These are phyloP conservation scores for Gryllus bimaculatus DNA, from an alignment of 1,140 invertebrate genomes.

Conservation along the genomic window DNA sequence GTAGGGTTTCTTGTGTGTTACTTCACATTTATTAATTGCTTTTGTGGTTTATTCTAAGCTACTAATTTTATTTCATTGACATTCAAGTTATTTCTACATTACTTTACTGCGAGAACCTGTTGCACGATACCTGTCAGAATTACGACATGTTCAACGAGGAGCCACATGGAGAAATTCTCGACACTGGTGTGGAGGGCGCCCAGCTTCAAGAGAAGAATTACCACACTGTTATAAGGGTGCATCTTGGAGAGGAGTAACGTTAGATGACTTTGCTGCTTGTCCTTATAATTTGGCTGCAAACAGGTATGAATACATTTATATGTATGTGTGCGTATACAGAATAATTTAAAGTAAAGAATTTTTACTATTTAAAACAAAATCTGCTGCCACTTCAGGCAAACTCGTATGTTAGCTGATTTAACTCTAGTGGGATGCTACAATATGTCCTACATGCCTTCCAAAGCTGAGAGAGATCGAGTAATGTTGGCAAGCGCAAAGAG, in stretches of 20 bases:
- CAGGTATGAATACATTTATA: slow-evolving; percentile 25
- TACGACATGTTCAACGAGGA: slow-evolving; percentile 88
- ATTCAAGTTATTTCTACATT: slow-evolving; percentile 83
- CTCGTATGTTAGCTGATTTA: slow-evolving; percentile 93
- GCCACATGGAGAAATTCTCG: slow-evolving; percentile 87
- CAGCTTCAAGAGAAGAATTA: slow-evolving; percentile 64
- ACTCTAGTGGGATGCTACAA: slow-evolving; percentile 94
- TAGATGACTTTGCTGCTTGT: slow-evolving; percentile 84
- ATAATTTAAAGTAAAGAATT: neutral
- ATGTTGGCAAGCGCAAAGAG: slow-evolving; percentile 90
- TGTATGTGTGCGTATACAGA: neutral
- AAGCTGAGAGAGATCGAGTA: slow-evolving; percentile 59
- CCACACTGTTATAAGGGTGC: slow-evolving; percentile 66
- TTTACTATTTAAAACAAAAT: neutral
- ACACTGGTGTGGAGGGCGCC: slow-evolving; percentile 78
- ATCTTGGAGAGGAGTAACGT: slow-evolving; percentile 52
- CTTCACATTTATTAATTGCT: neutral
- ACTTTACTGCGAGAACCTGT: slow-evolving; percentile 90
- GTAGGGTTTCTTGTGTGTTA: slow-evolving; percentile 23
- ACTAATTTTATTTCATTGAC: neutral
- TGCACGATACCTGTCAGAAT: slow-evolving; percentile 83
- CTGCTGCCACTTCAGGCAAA: slow-evolving; percentile 63
- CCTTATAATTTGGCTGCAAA: slow-evolving; percentile 89
- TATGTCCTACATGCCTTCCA: slow-evolving; percentile 54
- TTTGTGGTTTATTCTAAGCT: neutral